Evolutionary conservation across 1,140 invertebrate genomes (phyloP), one percentile per base, ranked within the genome.

Genomic region (Ips typographus): DNA sequence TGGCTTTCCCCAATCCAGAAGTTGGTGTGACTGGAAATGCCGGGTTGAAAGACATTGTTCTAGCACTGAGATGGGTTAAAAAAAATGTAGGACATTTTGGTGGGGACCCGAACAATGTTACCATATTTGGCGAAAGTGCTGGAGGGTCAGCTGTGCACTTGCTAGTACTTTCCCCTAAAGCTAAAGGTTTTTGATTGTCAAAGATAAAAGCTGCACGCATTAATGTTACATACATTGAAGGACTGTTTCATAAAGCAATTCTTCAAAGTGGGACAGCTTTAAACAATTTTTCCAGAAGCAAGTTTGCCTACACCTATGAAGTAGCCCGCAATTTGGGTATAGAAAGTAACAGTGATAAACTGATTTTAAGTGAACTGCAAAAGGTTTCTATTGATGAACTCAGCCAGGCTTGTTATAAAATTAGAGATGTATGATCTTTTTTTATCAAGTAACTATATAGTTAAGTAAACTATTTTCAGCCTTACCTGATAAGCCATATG

Each of bases 21-120:
- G 66, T 82, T 3, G 79, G 76, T 71, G 78, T 82, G 7, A 75
- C 82, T 42, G 87, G 87, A 36, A 88, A 88, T 78, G 85, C 83
- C 55, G 87, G 85, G 2, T 76, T 88, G n/a, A 86, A 85, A 75
- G 88, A 89, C 77, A 85, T 87, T 70, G 75, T 85, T 2, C 68
- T 84, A 69, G 84, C 81, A 0, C 74, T 89, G 3, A 77, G 83
- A 72, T 89, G 86, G 84, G 80, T 88, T 3, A 78, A 84, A 70
- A 77, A 80, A 40, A 84, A 84, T 71, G 85, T 86, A 41, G 56
- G 61, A 40, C 8, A 65, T 41, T 86, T 86, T 68, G 74, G 79
- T 62, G 85, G 85, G 2, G 79, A 86, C 74, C 72, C 71, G 6
- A 66, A 74, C 37, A 76, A 76, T 57, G 70, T 76, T 3, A 76